Evolutionary conservation across 1,140 invertebrate species (phyloP), one percentile per base, ranked within the genome.

Genomic region (Heliconius hermathena): DNA sequence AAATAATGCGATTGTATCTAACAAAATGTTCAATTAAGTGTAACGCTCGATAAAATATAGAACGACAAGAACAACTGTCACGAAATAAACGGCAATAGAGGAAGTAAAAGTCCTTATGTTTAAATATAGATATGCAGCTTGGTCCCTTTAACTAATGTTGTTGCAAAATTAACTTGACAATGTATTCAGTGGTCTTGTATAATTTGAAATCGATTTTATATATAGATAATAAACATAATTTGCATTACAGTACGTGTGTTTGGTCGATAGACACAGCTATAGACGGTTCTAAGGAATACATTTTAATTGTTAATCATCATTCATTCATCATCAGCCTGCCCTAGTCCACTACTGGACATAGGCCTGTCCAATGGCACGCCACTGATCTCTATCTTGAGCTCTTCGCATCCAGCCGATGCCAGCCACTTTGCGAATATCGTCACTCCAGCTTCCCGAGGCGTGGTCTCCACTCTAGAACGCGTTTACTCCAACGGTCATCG

Each of bases 31-130:
- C 84, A 89, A 88, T 87, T 90, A 90, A 89, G 79, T 84, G 82
- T 80, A 78, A 81, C 81, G 73, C 74, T 82, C 78, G 82, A 80
- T 82, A 81, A 85, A 87, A 85, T 85, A 80, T 85, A 82, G 81
- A 78, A 81, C 80, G 81, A 82, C 73, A 79, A 81, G 78, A 79
- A 82, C 70, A 80, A 85, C 81, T 79, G 81, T 78, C 80, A 79
- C 81, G 82, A 87, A 85, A 83, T 84, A 85, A 74, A 77, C 73
- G 70, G 38, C 60, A 73, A 60, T 78, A 89, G 81, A 73, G 87
- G 90, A 93, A 93, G 90, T 91, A 91, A 91, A 90, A 90, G 87
- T 87, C 89, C 87, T 88, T 88, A 74, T 82, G 84, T 88, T 88
- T 88, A 91, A 92, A 86, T 89, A 85, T 83, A 89, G 84, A 81